phyloP scores from a whole-genome alignment of 2,888 invertebrate species.

The Tubulanus polymorphus region DNA sequence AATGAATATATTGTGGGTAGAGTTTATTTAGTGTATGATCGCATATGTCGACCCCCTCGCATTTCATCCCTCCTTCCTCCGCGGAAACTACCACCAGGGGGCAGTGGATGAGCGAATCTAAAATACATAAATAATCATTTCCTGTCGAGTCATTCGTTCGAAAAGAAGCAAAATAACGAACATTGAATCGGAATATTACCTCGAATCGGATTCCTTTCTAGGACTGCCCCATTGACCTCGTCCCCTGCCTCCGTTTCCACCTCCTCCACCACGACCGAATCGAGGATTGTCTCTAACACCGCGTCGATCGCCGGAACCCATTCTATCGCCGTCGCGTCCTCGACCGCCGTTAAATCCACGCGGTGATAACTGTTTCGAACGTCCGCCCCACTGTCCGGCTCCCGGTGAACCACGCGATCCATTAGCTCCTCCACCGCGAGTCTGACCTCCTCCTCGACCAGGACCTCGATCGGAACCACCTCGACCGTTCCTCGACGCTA shows the following conservation, averaged over 20 bases:
- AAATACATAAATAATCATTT: conserved; percentile 1
- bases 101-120: conserved; percentile 1
- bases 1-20: too few relatives aligned
- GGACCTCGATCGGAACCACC: neutral
- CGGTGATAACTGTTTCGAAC: neutral
- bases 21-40: conserved; percentile 27
- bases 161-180: too few relatives aligned
- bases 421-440: neutral
- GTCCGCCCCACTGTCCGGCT: neutral
- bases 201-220: neutral
- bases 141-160: too few relatives aligned
- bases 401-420: neutral
- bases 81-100: conserved; percentile 12
- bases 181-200: neutral
- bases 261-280: conserved; percentile 20
- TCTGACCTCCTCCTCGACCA: neutral
- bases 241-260: conserved; percentile 21
- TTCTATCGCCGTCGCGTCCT: neutral
- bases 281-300: conserved; percentile 19
- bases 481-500: neutral
- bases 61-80: conserved; percentile 22
- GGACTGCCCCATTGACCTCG: conserved; percentile 7
- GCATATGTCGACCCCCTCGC: conserved; percentile 22
- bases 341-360: neutral
- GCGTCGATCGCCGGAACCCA: conserved; percentile 18